Evolutionary conservation across 2,888 invertebrate genomes (phyloP), one percentile per base, ranked within the genome.

Genomic region (Amphipoea lucens): DNA sequence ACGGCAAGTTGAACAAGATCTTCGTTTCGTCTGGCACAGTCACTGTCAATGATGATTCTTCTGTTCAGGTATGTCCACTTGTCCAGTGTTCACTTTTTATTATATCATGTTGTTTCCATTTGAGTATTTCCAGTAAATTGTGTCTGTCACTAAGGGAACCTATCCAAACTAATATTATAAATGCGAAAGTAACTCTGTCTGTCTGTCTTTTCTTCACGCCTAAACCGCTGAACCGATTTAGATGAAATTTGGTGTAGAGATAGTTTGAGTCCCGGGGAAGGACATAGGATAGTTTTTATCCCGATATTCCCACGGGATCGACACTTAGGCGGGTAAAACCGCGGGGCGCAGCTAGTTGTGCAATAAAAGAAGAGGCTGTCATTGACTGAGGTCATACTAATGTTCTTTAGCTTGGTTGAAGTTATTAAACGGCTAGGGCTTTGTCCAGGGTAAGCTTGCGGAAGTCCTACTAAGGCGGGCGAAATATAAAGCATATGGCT

Each of bases 21-120:
- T 99, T 99, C 95, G 99, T 99, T 17, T 99, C 99, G 79, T 99
- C 99, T 91, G 99, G 99, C 78, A 99, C 99, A 40, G 97, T 99
- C 88, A 98, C 99, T 60, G 99, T 99, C 90, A 99, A 99, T 94
- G 99, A 99, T 87, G 99, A 99, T 94, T 99, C 99, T 12, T 98
- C 99, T 83, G 99, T 99, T 78, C 99, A 99, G 97, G 98, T 98
- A 92, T 79, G 74, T 63, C 60, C 36, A 63, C 1, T 20, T 79
- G 74, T 62, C 51, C 29, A 51, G 2, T 14, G 7, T 60, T 17
- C 0, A n/a, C 11, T 51, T 66, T 29, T 54, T n/a, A 65, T 65
- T 65, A 40, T 20, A 51, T 62, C 4, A n/a, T 60, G 12, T 45
- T 60, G 23, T 60, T 60, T 51, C 4, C 11, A n/a, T 36, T 66